Evolutionary conservation across 2,888 invertebrate genomes (phyloP).

Genomic region (Arge pagana): DNA sequence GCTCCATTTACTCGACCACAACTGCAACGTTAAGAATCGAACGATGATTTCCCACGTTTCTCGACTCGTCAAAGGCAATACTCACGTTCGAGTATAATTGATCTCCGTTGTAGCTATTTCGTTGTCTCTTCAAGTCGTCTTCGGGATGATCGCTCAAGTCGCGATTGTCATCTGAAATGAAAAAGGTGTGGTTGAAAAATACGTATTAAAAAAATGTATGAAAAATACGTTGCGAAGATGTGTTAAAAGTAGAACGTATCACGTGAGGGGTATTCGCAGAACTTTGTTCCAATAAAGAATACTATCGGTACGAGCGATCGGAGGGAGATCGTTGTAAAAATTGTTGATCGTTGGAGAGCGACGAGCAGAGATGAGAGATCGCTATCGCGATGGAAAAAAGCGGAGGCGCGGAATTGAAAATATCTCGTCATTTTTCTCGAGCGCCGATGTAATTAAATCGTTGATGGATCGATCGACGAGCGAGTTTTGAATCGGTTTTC

Average conservation of each 20-base stretch:
- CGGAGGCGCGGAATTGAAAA: no score
- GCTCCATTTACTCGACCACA: constrained; percentile 89
- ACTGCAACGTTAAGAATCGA: constrained; percentile 58
- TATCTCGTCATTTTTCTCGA: no score
- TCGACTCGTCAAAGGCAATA: no score
- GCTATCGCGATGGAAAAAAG: no score
- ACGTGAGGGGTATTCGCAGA: constrained; percentile 34
- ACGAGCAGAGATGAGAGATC: no score
- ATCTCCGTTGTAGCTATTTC: constrained; percentile 86
- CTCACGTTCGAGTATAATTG: constrained; percentile 89
- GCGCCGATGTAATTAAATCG: no score
- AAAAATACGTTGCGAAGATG: constrained; percentile 24
- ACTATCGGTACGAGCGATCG: no score
- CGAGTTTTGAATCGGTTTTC: no score
- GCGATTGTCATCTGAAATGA: constrained; percentile 77
- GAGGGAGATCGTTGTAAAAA: no score
- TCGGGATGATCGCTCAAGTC: constrained; percentile 87
- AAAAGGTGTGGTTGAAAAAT: background rate
- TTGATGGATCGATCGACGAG: no score
- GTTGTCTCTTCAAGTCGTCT: constrained; percentile 86
- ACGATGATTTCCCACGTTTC: constrained; percentile 7
- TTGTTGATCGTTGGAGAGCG: no score
- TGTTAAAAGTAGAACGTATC: background rate
- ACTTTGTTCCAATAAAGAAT: no score
- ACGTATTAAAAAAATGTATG: constrained; percentile 42